These are phyloP conservation scores for Rhynchotus rufescens DNA, from an alignment of 2,797 vertebrate genomes.

Conservation along the genomic window DNA sequence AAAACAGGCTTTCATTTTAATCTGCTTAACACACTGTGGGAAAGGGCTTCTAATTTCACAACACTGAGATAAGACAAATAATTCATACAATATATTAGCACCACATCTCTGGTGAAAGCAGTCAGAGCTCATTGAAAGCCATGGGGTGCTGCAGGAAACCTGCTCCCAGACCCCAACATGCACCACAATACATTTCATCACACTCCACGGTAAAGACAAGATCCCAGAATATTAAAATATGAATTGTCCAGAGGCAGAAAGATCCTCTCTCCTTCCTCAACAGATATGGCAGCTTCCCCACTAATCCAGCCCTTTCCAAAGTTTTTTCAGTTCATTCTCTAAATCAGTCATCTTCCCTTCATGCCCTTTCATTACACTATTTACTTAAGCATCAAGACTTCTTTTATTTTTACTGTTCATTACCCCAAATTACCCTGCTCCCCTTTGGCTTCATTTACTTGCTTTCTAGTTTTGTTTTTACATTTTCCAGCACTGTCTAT, in stretches of 20 bases:
- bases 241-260: neutral
- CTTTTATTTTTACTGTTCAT: constrained; percentile 48
- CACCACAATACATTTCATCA: neutral
- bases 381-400: constrained; percentile 46
- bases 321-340: neutral
- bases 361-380: constrained; percentile 36
- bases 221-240: neutral
- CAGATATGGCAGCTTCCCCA: neutral
- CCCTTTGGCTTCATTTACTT: constrained; percentile 52
- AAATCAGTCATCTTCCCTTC: constrained; percentile 52
- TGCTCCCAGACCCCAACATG: neutral
- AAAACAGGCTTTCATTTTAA: constrained; percentile 77
- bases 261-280: neutral
- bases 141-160: constrained; percentile 8
- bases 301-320: neutral
- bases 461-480: constrained; percentile 64
- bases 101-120: constrained; percentile 30
- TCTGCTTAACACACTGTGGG: constrained; percentile 74
- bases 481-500: constrained; percentile 55
- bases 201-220: neutral
- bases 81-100: constrained; percentile 68
- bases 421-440: constrained; percentile 49
- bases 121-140: constrained; percentile 49
- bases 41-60: constrained; percentile 79
- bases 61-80: constrained; percentile 76